Evolutionary conservation across 30 jellyfish, hydroid and myxozoan species (phyloP), one percentile per base, ranked within the genome.

Genomic region (Aurelia aurita): DNA sequence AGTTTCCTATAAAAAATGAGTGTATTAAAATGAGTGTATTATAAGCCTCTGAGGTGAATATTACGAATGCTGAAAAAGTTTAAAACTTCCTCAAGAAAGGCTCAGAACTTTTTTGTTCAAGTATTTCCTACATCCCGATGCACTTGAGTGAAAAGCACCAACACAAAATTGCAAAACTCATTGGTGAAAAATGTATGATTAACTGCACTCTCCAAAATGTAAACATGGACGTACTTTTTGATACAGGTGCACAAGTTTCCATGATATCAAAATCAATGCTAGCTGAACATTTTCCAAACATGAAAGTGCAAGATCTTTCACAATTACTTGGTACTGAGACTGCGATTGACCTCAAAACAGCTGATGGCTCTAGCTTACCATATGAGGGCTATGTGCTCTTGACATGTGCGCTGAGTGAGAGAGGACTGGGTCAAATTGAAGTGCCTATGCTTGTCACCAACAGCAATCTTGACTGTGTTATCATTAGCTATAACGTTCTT

Each of bases 181-280:
- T 79, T 46, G 90, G 90, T 15, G 90, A 62, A 61, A 79, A 61
- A 65, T 79, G 84, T 47, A 26, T 46, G n/a, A 65, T 60, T 29
- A 18, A 64, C 11, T 79, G 90, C 44, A 15, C 21, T 7, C 71
- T 79, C n/a, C 72, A 65, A 14, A 34, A 39, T 28, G 43, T 44
- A 15, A 26, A 3, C 11, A 65, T 65, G 21, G 51, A 14, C 3
- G 90, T 72, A 14, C 59, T 79, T 23, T 44, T 62, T 26, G 90
- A 79, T 57, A 79, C 90, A 18, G 90, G 84, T 18, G 90, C 90
- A 13, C 72, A 79, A 46, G 90, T 79, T 19, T 60, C 62, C 11
- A n/a, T 79, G n/a, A 79, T 79, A 21, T 28, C 75, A 27, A 58
- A 76, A 27, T 20, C 34, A 22, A 39, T 58, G 27, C 34, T 76